A percentile compares a stretch with the other conserved stretches of the same genome.
Evolutionary conservation across 1,140 invertebrate genomes (phyloP).

Genomic region (Hyposmocoma kahamanoa): DNA sequence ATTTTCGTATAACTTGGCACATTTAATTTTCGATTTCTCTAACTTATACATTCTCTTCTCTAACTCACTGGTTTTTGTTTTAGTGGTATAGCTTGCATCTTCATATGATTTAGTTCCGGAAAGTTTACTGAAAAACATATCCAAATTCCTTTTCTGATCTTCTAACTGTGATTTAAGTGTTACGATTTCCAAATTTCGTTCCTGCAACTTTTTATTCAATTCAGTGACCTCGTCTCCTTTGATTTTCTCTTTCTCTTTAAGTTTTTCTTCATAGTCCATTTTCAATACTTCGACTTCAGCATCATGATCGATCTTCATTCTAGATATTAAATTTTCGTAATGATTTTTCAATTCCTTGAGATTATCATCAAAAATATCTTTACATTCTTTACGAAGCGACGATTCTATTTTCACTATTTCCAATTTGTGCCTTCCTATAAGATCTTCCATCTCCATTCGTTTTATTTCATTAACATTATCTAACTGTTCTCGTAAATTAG

Average conservation of each 20-base stretch:
- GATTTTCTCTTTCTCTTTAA: slow-evolving; percentile 39
- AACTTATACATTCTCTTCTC: slow-evolving; percentile 44
- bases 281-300: slow-evolving; percentile 24
- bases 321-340: slow-evolving; percentile 31
- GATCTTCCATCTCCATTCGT: slow-evolving; percentile 42
- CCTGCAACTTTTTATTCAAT: slow-evolving; percentile 35
- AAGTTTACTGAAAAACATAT: slow-evolving; percentile 30
- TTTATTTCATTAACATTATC: slow-evolving; percentile 36
- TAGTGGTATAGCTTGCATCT: slow-evolving; percentile 22
- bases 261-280: slow-evolving; percentile 21
- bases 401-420: slow-evolving; percentile 39
- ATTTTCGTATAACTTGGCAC: slow-evolving; percentile 36
- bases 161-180: slow-evolving; percentile 31
- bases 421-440: slow-evolving; percentile 41
- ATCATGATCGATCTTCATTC: slow-evolving; percentile 22
- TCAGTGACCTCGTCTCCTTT: slow-evolving; percentile 32
- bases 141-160: slow-evolving; percentile 33
- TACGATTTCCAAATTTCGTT: slow-evolving; percentile 36
- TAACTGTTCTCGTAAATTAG: slow-evolving; percentile 35
- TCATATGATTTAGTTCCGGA: slow-evolving; percentile 30
- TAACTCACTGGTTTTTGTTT: slow-evolving; percentile 29
- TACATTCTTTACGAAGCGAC: slow-evolving; percentile 26
- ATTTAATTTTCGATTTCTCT: slow-evolving; percentile 45
- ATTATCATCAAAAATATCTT: slow-evolving; percentile 35
- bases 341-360: slow-evolving; percentile 29